Evolutionary conservation across 2,113 vertebrate genomes (phyloP), one percentile per base, ranked within the genome.

Genomic region (Pachycephala philippinensis): DNA sequence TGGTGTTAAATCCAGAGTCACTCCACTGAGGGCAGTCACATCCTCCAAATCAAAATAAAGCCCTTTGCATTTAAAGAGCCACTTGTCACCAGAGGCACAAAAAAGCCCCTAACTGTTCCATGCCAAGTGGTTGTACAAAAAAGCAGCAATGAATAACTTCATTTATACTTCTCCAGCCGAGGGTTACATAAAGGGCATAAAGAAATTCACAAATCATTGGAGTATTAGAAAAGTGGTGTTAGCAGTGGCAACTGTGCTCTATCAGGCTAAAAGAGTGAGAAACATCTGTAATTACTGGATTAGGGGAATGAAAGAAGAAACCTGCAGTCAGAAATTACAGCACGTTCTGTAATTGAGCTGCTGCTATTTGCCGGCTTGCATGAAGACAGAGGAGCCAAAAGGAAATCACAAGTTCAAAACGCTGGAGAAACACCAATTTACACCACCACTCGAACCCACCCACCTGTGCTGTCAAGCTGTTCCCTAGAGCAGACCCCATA

Each of bases 211-310:
- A 86, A 79, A 75, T 84, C 27, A 17, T 2, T 90, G 59, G 42
- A 66, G 76, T 47, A 78, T 84, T 60, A 89, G 71, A 44, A 66
- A 70, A 95, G 44, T 28, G 45, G 52, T 63, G 44, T 81, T 87
- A 84, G 89, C 31, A 87, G 60, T 26, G 33, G 60, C 69, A 95
- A 92, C 80, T 52, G 47, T 63, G 64, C 72, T 89, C 35, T 93
- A 74, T 92, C 64, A 89, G 78, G 39, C 64, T 74, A 80, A 74
- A 93, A 71, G 68, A 84, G 35, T 15, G 52, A 89, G 76, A 87
- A 95, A 93, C 72, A 84, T 89, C 83, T 93, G 95, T 89, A 92
- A 97, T 95, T 95, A 95, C 91, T 84, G 94, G 80, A 96, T 97
- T 95, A 97, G 31, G 42, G 47, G 56, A 93, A 93, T 60, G 59